Conservation (phyloP, 2,888 invertebrate species). For the Pomacea canaliculata region DNA sequence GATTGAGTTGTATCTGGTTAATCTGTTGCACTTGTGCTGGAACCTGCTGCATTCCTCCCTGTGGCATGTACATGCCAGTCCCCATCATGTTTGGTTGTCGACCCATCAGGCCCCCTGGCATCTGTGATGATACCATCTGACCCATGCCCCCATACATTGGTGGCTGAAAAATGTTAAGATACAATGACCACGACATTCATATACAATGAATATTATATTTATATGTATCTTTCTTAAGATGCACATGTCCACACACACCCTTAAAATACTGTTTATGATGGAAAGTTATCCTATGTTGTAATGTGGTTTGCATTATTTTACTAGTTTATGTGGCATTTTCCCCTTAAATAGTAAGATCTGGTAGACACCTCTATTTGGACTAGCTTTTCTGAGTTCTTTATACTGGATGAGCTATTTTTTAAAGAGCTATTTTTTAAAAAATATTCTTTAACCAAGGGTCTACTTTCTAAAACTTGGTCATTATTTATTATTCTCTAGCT, state of each 20-base stretch:
- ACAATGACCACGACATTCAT: neutral
- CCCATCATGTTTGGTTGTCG: constrained; percentile 19
- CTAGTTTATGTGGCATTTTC: neutral
- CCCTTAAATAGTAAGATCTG: neutral
- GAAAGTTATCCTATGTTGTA: neutral
- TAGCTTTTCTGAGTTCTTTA: too few species aligned
- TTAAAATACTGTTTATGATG: neutral
- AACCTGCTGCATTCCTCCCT: constrained; percentile 18
- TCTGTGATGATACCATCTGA: constrained; percentile 21
- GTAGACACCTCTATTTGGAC: too few species aligned
- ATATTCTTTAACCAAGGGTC: too few species aligned
- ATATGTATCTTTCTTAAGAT: too few species aligned
- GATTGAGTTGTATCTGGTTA: constrained; percentile 50
- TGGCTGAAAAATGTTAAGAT: neutral
- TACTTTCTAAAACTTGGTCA: too few species aligned
- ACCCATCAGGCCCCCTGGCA: constrained; percentile 22
- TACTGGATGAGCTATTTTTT: too few species aligned
- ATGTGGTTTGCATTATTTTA: neutral
- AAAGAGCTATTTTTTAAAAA: too few species aligned
- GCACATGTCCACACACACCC: neutral
- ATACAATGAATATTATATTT: too few species aligned
- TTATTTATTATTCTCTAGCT: too few species aligned
- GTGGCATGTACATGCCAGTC: constrained; percentile 25
- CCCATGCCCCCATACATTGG: constrained; percentile 34
- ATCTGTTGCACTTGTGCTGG: constrained; percentile 43